A percentile compares a stretch with the other conserved stretches of the same genome.
These are phyloP conservation scores for Enteromius thamalakanensis DNA, from an alignment of 2,797 vertebrate species.

Conservation along the genomic window DNA sequence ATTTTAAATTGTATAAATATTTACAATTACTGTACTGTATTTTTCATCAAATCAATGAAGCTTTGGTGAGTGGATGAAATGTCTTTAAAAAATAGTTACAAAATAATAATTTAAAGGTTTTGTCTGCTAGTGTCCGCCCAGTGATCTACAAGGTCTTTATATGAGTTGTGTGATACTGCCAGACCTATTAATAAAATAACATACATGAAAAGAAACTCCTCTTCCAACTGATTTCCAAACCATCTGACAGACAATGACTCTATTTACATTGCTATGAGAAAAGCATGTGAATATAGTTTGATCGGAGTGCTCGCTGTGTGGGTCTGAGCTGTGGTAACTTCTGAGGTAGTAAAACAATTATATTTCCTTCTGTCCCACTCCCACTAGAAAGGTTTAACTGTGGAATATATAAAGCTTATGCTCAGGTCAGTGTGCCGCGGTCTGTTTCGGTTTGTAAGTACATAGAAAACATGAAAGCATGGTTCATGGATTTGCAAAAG, in stretches of 20 bases:
- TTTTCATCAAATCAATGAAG: neutral
- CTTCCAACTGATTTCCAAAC: neutral
- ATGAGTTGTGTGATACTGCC: neutral
- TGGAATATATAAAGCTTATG: conserved; percentile 21
- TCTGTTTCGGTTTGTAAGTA: conserved; percentile 21
- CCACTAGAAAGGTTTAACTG: conserved; percentile 17
- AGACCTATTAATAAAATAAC: conserved; percentile 1
- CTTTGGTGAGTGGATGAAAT: neutral
- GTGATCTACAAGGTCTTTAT: neutral
- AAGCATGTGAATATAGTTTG: neutral
- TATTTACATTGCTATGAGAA: neutral
- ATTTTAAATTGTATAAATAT: neutral
- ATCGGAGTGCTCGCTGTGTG: conserved; percentile 34
- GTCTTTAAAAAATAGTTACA: neutral
- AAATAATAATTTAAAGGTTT: neutral
- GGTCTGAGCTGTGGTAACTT: conserved; percentile 36
- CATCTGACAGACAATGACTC: conserved; percentile 7
- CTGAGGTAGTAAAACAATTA: conserved; percentile 47
- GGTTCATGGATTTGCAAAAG: conserved; percentile 12
- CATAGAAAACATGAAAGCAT: conserved; percentile 9
- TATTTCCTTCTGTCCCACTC: neutral
- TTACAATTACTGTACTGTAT: neutral
- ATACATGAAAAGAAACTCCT: neutral
- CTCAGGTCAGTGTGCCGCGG: conserved; percentile 6
- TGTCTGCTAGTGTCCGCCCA: neutral